Evolutionary conservation across 2,797 vertebrate genomes (phyloP).

Genomic region (Xiphophorus birchmanni): DNA sequence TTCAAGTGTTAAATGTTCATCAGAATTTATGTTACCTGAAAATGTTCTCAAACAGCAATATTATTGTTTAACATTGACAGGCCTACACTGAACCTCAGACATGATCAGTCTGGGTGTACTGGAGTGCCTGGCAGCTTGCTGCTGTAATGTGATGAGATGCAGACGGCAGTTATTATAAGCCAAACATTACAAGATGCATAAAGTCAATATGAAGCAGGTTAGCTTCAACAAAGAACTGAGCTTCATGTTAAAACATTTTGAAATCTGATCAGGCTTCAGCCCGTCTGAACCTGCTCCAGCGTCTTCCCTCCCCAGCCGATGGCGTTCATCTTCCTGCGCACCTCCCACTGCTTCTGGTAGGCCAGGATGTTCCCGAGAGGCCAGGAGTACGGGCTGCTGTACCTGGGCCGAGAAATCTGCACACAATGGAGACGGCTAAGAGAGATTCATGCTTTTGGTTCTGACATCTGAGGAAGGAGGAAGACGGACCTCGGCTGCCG

Average conservation of each 20-base stretch:
- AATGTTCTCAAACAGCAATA: no score
- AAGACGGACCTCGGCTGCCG: conserved; percentile 88
- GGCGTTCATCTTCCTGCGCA: conserved; percentile 95
- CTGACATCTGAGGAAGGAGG: background rate
- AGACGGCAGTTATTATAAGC: background rate
- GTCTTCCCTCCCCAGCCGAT: conserved; percentile 94
- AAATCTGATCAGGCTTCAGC: background rate
- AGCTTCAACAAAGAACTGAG: background rate
- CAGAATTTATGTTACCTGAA: no score
- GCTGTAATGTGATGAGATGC: background rate
- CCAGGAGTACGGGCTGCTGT: conserved; percentile 96
- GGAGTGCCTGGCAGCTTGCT: background rate
- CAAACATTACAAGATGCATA: background rate
- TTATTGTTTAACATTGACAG: no score
- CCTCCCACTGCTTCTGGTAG: conserved; percentile 97
- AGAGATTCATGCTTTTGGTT: background rate
- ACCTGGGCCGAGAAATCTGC: conserved; percentile 92
- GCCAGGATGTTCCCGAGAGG: conserved; percentile 92
- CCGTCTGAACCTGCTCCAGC: conserved; percentile 86
- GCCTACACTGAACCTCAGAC: no score
- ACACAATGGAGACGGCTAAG: conserved; percentile 1
- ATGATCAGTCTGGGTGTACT: background rate
- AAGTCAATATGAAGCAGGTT: background rate
- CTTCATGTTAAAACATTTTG: background rate
- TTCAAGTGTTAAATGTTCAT: no score